Evolutionary conservation across 2,888 invertebrate genomes (phyloP).

Genomic region (Epicampocera succincta): DNA sequence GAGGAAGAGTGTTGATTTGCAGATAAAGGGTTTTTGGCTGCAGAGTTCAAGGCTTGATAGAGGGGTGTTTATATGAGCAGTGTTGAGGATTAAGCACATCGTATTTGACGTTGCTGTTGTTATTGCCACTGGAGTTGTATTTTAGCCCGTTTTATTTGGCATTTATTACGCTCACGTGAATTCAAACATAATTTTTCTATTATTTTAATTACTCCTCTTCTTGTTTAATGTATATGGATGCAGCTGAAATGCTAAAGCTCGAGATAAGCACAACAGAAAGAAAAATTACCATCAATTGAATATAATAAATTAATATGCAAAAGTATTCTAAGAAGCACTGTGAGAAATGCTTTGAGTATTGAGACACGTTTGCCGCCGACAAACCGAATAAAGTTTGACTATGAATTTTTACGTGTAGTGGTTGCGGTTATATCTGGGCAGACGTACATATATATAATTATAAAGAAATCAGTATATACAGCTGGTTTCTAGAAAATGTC

Average conservation of each 20-base stretch:
- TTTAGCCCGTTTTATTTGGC: conserved; percentile 77
- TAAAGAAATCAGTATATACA: too few relatives aligned
- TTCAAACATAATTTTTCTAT: conserved; percentile 69
- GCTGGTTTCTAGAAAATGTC: too few relatives aligned
- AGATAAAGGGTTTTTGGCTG: conserved; percentile 44
- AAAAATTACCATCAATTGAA: conserved; percentile 30
- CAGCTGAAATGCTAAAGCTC: background rate
- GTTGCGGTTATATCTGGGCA: too few relatives aligned
- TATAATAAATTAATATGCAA: conserved; percentile 43
- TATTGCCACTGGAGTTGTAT: conserved; percentile 66
- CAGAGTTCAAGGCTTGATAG: background rate
- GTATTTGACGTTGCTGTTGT: too few relatives aligned
- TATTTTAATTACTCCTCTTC: conserved; percentile 71
- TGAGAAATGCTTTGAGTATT: background rate
- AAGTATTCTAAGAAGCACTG: conserved; percentile 22
- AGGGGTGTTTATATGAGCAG: conserved; percentile 44
- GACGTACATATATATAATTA: too few relatives aligned
- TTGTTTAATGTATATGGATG: background rate
- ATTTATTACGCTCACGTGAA: conserved; percentile 78
- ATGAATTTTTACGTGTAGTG: too few relatives aligned
- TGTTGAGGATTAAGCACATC: conserved; percentile 67
- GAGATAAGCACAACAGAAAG: conserved; percentile 12
- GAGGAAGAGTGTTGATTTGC: conserved; percentile 45
- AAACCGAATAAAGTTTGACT: too few relatives aligned
- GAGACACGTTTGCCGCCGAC: too few relatives aligned